These are phyloP conservation scores for Drosophila bunnanda DNA, from an alignment of 2,888 invertebrate genomes.

Conservation along the genomic window DNA sequence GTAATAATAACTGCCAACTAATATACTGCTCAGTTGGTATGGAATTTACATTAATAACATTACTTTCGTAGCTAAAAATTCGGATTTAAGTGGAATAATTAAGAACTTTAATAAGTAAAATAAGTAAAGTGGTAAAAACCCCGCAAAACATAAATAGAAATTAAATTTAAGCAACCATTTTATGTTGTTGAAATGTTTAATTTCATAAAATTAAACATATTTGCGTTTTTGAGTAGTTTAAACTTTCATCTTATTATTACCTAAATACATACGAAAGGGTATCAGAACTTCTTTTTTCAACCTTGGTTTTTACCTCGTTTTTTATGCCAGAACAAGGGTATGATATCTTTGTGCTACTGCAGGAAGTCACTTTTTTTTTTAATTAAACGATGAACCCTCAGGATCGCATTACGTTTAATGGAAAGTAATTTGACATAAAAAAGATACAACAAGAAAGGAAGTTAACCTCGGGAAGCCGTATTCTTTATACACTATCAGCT, in stretches of 20 bases:
- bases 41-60: background rate
- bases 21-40: background rate
- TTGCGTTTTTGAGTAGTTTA: background rate
- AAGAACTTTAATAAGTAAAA: background rate
- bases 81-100: background rate
- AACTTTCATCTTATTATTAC: background rate
- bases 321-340: background rate
- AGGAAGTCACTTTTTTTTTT: conserved; percentile 12
- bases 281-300: background rate
- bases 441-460: background rate
- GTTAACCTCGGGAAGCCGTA: background rate
- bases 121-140: background rate
- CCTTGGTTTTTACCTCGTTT: background rate
- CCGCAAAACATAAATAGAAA: background rate
- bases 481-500: background rate
- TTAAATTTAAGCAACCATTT: background rate
- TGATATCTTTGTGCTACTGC: background rate
- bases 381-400: conserved; percentile 8
- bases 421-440: background rate
- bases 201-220: background rate
- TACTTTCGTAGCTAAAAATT: too few relatives aligned
- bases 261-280: background rate
- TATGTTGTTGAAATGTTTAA: too few relatives aligned
- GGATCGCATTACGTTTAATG: conserved; percentile 11
- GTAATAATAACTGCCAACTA: too few relatives aligned